phyloP scores from a whole-genome alignment of 2,113 vertebrate species.

The Pseudonaja textilis region DNA sequence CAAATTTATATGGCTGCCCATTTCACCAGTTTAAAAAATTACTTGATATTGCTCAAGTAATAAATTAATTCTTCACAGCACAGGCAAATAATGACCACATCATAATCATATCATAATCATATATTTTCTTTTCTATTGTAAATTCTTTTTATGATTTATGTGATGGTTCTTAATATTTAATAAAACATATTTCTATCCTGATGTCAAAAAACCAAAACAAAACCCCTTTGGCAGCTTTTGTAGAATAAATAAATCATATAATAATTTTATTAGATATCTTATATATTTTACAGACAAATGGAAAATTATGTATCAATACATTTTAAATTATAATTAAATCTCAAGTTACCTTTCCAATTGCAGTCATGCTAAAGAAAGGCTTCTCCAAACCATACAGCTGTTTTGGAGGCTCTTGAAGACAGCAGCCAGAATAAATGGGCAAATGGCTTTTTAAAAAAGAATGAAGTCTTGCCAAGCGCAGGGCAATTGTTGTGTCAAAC shows the following conservation, averaged over 20 bases:
- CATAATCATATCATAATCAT: background rate
- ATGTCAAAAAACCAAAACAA: background rate
- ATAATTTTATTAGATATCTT: background rate
- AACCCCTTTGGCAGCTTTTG: background rate
- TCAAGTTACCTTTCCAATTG: constrained; percentile 56
- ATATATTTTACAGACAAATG: background rate
- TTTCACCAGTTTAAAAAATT: background rate
- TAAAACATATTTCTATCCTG: background rate
- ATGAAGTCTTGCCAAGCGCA: constrained; percentile 77
- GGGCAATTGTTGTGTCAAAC: constrained; percentile 67
- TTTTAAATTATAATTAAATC: background rate
- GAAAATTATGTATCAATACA: background rate
- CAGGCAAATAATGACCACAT: background rate
- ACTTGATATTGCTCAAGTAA: background rate
- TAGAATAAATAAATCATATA: background rate
- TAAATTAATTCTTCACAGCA: background rate
- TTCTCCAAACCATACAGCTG: constrained; percentile 58
- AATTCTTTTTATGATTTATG: background rate
- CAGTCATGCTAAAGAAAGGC: background rate
- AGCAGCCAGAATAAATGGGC: constrained; percentile 70
- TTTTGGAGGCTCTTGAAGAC: constrained; percentile 67
- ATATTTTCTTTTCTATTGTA: background rate
- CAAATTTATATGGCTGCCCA: background rate
- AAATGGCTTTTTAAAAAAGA: constrained; percentile 73
- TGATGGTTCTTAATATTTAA: background rate